Evolutionary conservation across 2,797 vertebrate species (phyloP).

Genomic region (Micropoecilia bifurca): DNA sequence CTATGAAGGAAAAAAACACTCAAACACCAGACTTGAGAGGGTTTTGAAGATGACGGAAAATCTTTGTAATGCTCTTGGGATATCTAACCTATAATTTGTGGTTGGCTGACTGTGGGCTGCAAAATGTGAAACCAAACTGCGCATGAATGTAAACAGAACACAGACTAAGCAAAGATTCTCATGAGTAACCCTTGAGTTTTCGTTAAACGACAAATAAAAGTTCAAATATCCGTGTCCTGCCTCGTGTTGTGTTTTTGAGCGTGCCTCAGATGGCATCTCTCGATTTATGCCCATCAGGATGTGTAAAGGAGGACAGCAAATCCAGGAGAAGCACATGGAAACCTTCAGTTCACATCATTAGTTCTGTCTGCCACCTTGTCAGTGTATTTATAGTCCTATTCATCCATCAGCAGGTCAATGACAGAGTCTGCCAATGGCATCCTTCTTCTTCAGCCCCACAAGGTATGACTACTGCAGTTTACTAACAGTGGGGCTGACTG

Average conservation of each 20-base stretch:
- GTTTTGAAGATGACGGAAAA: constrained; percentile 72
- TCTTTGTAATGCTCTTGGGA: constrained; percentile 71
- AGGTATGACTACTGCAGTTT: constrained; percentile 49
- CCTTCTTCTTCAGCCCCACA: constrained; percentile 69
- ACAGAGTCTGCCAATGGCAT: constrained; percentile 81
- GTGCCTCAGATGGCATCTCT: constrained; percentile 59
- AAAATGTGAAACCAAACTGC: constrained; percentile 68
- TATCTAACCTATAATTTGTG: constrained; percentile 73
- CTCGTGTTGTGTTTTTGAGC: constrained; percentile 33
- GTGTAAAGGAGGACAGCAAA: constrained; percentile 73
- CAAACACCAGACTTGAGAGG: constrained; percentile 48
- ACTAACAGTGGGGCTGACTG: constrained; percentile 55
- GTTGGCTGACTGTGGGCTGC: constrained; percentile 68
- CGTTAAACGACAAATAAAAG: neutral
- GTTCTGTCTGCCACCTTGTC: constrained; percentile 82
- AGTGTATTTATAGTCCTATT: constrained; percentile 83
- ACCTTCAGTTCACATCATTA: constrained; percentile 83
- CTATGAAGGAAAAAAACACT: constrained; percentile 11
- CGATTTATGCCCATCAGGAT: constrained; percentile 49
- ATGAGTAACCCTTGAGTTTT: constrained; percentile 19
- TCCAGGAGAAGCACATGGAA: constrained; percentile 76
- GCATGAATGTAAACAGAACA: constrained; percentile 65
- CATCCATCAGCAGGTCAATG: constrained; percentile 85
- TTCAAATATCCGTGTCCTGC: constrained; percentile 9
- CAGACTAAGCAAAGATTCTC: constrained; percentile 29